Conservation (phyloP, 2,888 invertebrate species). For the Dascillus cervinus region DNA sequence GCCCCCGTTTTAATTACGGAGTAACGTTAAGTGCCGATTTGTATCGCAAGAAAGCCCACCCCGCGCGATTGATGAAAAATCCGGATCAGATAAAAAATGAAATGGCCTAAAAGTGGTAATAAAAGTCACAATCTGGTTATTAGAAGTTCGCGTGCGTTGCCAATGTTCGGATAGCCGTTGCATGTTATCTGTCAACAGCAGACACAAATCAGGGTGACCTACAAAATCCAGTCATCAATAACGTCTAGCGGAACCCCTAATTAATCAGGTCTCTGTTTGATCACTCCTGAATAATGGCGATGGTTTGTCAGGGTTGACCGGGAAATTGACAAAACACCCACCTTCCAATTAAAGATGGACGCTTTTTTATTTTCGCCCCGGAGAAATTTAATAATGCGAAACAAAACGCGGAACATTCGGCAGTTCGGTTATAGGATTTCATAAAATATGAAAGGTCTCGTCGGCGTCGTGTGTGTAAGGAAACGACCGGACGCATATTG, state of each 20-base stretch:
- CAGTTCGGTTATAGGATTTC: conserved; percentile 11
- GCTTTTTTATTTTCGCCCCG: no score
- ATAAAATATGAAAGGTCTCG: conserved; percentile 17
- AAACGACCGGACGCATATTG: conserved; percentile 28
- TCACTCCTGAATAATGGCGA: conserved; percentile 22
- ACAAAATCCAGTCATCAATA: conserved; percentile 35
- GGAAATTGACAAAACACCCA: no score
- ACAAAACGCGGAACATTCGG: conserved; percentile 1
- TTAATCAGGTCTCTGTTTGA: conserved; percentile 28
- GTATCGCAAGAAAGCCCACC: no score
- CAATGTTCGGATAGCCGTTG: conserved; percentile 18
- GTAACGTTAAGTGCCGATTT: no score
- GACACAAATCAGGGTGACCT: conserved; percentile 35
- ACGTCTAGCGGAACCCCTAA: conserved; percentile 27
- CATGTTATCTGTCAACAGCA: conserved; percentile 32
- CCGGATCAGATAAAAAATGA: conserved; percentile 11
- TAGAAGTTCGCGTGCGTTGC: conserved; percentile 15
- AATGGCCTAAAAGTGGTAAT: conserved; percentile 20
- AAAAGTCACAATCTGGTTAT: conserved; percentile 23
- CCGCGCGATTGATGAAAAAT: no score
- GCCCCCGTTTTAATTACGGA: no score
- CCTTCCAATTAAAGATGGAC: no score
- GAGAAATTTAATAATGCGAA: no score
- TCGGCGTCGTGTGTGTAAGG: conserved; percentile 9
- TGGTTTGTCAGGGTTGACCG: no score